These are phyloP conservation scores for Centrocercus urophasianus DNA, from an alignment of 2,113 vertebrate species.

Conservation along the genomic window DNA sequence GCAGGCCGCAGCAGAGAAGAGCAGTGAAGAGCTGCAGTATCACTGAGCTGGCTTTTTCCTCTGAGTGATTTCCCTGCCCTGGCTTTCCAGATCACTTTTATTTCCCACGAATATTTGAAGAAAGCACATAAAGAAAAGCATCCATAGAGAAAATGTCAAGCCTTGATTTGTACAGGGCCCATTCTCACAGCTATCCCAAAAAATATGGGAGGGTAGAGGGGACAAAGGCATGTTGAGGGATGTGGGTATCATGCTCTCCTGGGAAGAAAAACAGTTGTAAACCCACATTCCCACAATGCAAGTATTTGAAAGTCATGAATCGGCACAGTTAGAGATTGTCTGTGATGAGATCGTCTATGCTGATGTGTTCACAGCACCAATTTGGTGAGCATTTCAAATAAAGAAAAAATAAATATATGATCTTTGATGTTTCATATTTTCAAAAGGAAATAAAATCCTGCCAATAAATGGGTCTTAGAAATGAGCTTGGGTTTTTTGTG, in stretches of 20 bases:
- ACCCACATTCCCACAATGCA: background rate
- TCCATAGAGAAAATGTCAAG: background rate
- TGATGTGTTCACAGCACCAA: background rate
- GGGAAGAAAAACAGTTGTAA: constrained; percentile 7
- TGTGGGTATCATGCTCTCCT: background rate
- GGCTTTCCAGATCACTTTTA: background rate
- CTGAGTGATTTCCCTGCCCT: background rate
- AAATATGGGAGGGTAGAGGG: background rate
- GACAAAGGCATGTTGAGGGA: background rate
- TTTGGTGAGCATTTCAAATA: background rate
- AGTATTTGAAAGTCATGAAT: constrained; percentile 19
- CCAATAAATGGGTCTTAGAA: background rate
- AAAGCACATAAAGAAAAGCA: background rate
- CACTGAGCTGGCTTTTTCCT: background rate
- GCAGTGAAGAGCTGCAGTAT: background rate
- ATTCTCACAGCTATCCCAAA: background rate
- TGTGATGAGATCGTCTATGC: fast-evolving
- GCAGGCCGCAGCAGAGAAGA: background rate
- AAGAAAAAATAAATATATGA: fast-evolving
- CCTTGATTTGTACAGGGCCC: background rate
- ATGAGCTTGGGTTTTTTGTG: background rate
- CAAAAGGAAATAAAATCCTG: background rate
- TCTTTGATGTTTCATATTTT: background rate
- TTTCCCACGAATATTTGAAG: background rate
- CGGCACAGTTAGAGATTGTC: background rate